Evolutionary conservation across 2,113 vertebrate species (phyloP), one percentile per base, ranked within the genome.

Genomic region (Neotragus moschatus): DNA sequence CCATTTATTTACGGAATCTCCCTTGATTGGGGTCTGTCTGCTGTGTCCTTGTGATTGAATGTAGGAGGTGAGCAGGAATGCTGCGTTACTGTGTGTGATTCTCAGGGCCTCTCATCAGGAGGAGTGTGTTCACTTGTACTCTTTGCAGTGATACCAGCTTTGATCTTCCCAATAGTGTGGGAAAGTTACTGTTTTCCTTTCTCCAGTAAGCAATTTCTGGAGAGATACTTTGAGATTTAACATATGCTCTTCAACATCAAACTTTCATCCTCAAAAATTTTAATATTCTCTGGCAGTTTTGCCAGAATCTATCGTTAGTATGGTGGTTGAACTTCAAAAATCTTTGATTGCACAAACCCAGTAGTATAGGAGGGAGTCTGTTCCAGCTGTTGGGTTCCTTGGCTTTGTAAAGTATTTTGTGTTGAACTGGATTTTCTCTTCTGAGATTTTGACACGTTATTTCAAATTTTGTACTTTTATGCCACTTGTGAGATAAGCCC

Each of bases 171-270:
- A 21, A 75, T 66, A 66, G 39, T 77, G 11, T 56, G 80, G 17
- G 70, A 49, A 56, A 84, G 39, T 77, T 91, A 8, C 13, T 91
- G 56, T 53, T 92, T 94, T 94, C 85, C 36, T n/a, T 79, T 82
- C 55, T 60, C 6, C 53, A n/a, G 6, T 81, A 36, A 56, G 39
- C 88, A 47, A 19, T 80, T 47, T 87, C 14, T 81, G 33, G 25
- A 23, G 23, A 36, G 60, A 33, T 60, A 9, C 53, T 85, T 58
- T 45, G 79, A 89, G 43, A 93, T n/a, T 85, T 16, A n/a, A 0
- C 80, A 9, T 61, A 8, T 55, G 26, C 25, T 63, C 15, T 25
- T 92, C 9, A n/a, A 84, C 26, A 49, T 93, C n/a, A 77, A 82
- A 66, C 49, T 58, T 58, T 5, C 3, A 58, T 75, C 19, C 25